These are phyloP conservation scores for Cynodonichthys magdalenae DNA, from an alignment of 2,797 vertebrate genomes.

Conservation along the genomic window DNA sequence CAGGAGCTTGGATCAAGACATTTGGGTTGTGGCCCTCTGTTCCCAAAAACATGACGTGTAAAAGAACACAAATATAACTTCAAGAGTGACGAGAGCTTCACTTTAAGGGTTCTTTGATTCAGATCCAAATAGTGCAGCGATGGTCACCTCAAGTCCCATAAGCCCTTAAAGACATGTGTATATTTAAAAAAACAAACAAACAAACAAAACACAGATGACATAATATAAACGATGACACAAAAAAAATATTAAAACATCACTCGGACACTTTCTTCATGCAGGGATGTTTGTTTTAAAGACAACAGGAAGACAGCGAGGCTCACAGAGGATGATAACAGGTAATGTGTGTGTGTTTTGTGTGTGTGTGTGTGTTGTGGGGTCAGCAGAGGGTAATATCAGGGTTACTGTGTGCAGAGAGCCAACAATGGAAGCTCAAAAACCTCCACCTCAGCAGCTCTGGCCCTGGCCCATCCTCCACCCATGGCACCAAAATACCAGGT, in stretches of 20 bases:
- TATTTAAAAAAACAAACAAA: constrained; percentile 14
- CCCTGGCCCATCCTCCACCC: constrained; percentile 55
- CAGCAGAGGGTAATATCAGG: constrained; percentile 61
- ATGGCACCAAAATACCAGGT: constrained; percentile 55
- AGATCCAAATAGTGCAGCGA: constrained; percentile 40
- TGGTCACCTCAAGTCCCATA: constrained; percentile 33
- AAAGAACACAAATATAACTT: constrained; percentile 30
- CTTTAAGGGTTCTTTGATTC: constrained; percentile 36
- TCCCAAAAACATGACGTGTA: constrained; percentile 15
- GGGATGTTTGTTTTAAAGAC: constrained; percentile 45
- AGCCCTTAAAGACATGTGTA: constrained; percentile 57
- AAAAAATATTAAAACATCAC: constrained; percentile 57
- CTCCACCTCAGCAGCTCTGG: constrained; percentile 58
- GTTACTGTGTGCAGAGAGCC: constrained; percentile 31
- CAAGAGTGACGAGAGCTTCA: constrained; percentile 22
- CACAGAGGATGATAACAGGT: constrained; percentile 32
- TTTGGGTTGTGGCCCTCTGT: background rate
- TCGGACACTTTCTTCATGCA: constrained; percentile 57
- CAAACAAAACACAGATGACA: constrained; percentile 35
- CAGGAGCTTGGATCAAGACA: constrained; percentile 8
- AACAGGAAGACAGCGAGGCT: constrained; percentile 30
- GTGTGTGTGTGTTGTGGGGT: constrained; percentile 33
- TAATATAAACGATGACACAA: constrained; percentile 40
- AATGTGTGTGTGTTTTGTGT: constrained; percentile 21
- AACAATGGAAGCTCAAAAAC: constrained; percentile 37